Conservation (phyloP, 2,797 vertebrate species). For the Alcedo atthis region DNA sequence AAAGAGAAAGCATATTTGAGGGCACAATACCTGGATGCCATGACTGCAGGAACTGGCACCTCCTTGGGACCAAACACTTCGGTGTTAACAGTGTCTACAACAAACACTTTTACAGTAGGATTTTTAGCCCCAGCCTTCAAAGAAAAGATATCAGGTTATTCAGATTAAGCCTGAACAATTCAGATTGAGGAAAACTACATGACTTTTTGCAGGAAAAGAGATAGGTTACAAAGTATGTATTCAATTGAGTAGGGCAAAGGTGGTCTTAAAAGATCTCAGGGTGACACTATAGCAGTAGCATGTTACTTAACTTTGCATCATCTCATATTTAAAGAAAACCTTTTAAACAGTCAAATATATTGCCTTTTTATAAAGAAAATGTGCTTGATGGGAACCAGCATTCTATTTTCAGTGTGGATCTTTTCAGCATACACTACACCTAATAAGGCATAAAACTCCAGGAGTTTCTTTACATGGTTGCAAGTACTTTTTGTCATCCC, state of each 20-base stretch:
- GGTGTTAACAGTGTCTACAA: slow-evolving; percentile 79
- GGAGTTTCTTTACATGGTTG: neutral
- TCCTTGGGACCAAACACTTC: slow-evolving; percentile 74
- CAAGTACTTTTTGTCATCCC: neutral
- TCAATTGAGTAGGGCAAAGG: neutral
- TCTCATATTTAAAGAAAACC: neutral
- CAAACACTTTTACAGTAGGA: slow-evolving; percentile 88
- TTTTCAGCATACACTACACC: neutral
- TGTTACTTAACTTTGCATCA: neutral
- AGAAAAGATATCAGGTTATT: slow-evolving; percentile 58
- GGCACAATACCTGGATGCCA: slow-evolving; percentile 85
- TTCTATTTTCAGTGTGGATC: neutral
- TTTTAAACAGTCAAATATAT: neutral
- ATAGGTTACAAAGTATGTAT: neutral
- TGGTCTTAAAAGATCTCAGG: neutral
- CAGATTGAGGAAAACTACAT: neutral
- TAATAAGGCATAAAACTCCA: neutral
- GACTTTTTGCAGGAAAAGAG: neutral
- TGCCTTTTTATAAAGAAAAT: neutral
- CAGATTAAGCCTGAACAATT: neutral
- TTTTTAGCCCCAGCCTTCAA: slow-evolving; percentile 88
- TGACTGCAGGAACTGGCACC: slow-evolving; percentile 81
- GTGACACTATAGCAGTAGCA: neutral
- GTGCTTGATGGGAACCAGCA: neutral
- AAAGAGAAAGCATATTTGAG: neutral